Percentiles rank a stretch among this genome's conserved stretches.
Conservation (phyloP, 37 sponge, comb jelly and placozoan species). For the Axinella damicornis region DNA sequence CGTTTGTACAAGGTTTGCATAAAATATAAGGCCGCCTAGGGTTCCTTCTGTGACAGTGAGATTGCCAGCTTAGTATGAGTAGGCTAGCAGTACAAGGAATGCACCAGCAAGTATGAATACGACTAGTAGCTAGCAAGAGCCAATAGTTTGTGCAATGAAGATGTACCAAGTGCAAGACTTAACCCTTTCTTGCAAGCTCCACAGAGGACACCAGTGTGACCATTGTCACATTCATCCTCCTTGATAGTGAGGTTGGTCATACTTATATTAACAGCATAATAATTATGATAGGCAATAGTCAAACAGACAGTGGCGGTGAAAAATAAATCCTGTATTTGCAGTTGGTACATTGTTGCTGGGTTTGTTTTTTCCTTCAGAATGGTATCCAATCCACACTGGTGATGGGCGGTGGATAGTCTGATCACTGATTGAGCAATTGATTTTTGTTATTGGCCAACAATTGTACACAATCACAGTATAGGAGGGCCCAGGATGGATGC, state of each 20-base stretch:
- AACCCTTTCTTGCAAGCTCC: conserved; percentile 38
- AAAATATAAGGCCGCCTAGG: conserved; percentile 52
- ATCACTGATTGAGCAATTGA: no score
- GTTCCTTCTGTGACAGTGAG: conserved; percentile 50
- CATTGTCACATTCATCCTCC: conserved; percentile 10
- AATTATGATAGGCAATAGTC: conserved; percentile 1
- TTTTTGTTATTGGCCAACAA: no score
- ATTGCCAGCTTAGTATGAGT: conserved; percentile 30
- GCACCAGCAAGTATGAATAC: conserved; percentile 26
- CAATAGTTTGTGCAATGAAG: conserved; percentile 17
- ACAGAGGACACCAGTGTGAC: conserved; percentile 53
- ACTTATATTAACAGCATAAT: background rate
- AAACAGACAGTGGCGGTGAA: conserved; percentile 2
- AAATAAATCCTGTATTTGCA: no score
- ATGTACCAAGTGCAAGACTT: conserved; percentile 37
- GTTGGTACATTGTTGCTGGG: no score
- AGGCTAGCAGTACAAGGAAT: conserved; percentile 27
- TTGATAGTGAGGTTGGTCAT: background rate
- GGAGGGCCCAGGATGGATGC: no score
- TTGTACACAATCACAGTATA: no score
- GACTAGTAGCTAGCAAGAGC: conserved; percentile 10
- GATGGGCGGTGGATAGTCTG: no score
- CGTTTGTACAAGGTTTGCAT: conserved; percentile 39
- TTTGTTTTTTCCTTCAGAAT: no score
- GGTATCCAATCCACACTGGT: no score